Evolutionary conservation across 2,797 vertebrate genomes (phyloP).

Genomic region (Enteromius paludinosus): DNA sequence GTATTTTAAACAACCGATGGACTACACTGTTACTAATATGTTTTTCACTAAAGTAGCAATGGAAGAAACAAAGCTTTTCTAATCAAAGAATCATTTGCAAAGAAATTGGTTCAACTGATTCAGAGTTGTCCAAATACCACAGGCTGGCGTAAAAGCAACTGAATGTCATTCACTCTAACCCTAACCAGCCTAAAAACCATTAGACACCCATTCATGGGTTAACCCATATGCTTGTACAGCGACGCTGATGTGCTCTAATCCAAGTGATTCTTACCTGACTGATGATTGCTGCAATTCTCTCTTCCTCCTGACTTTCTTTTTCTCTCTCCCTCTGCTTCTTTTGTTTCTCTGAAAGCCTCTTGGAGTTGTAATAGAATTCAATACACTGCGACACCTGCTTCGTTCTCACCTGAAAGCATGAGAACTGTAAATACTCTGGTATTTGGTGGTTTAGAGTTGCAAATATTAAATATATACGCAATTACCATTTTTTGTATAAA

Average conservation of each 20-base stretch:
- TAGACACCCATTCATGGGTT: neutral
- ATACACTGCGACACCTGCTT: conserved; percentile 78
- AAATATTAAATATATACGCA: neutral
- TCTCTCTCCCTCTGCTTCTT: conserved; percentile 69
- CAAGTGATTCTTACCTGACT: conserved; percentile 44
- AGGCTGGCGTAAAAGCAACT: neutral
- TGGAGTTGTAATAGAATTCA: conserved; percentile 83
- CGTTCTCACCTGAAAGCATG: conserved; percentile 73
- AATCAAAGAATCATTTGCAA: no score
- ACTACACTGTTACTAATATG: neutral
- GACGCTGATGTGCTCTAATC: neutral
- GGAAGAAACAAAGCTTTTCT: neutral
- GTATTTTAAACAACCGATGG: neutral
- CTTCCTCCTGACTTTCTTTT: conserved; percentile 57
- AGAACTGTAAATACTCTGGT: neutral
- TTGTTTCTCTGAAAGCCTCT: conserved; percentile 74
- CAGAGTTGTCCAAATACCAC: no score
- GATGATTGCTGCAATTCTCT: conserved; percentile 54
- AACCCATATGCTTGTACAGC: neutral
- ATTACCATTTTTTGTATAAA: conserved; percentile 77
- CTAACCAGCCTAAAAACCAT: neutral
- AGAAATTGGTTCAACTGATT: no score
- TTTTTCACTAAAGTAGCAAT: no score
- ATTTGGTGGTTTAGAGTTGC: neutral
- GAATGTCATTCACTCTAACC: no score